Evolutionary conservation across 2,888 invertebrate species (phyloP), one percentile per base, ranked within the genome.

Genomic region (Drosophila borealis): DNA sequence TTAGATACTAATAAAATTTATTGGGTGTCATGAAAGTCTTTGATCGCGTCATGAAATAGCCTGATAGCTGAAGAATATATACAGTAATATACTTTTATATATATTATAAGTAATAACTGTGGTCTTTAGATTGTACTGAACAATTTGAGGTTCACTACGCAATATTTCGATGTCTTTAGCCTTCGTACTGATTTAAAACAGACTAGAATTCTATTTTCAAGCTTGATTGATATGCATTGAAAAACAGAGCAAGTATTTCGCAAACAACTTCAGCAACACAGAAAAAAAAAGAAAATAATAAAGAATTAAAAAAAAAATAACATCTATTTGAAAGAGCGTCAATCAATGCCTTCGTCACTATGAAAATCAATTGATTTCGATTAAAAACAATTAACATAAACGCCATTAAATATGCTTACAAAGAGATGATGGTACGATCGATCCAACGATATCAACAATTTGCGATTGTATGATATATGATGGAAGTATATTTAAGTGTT

Each of bases 331-430:
- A 44, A 54, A 65, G 61, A 63, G 51, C 29, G 29, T 29, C 87
- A 84, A 87, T 84, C 83, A 87, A 77, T 80, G 83, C 81, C 49
- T 76, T 84, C 85, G 85, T 85, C 88, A 84, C 88, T 80, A 65
- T 69, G 80, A 34, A 76, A 80, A 82, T 50, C 84, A 88, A 88
- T 88, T 88, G 88, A 80, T 60, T 77, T 88, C 75, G 74, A 88
- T 88, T 88, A 68, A 88, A 81, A 70, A 51, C 88, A 88, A 88
- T 88, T 79, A 78, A 73, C 68, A 79, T 67, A 71, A 78, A 79
- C 77, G 81, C 80, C 82, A 80, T 78, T 78, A 76, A 69, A 62
- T 54, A 44, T 70, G 61, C 56, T 44, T 50, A 66, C 56, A 25
- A 14, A 51, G 50, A 11, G 46, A 29, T 19, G 10, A 29, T 33